Evolutionary conservation across 2,113 vertebrate genomes (phyloP).

Genomic region (Axis porcinus): DNA sequence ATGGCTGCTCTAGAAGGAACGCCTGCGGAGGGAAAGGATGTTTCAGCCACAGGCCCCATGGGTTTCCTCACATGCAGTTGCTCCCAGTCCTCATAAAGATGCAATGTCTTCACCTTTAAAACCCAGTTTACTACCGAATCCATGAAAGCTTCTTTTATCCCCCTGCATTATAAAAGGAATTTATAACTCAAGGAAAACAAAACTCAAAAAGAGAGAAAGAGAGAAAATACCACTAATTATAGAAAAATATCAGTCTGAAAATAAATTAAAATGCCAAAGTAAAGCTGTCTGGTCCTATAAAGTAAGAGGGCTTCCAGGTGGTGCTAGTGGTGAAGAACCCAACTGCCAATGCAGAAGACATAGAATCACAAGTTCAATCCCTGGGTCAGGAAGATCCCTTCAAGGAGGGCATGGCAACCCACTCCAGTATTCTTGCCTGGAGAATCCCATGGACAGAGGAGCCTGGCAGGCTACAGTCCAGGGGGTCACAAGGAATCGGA

Average conservation of each 20-base stretch:
- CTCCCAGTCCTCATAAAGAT: background rate
- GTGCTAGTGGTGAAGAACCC: background rate
- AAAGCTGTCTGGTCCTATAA: background rate
- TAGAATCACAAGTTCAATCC: background rate
- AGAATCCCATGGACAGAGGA: background rate
- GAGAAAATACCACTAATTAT: background rate
- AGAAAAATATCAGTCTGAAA: slow-evolving; percentile 12
- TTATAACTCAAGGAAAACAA: background rate
- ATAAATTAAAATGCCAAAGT: background rate
- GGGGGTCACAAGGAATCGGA: background rate
- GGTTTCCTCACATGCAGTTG: background rate
- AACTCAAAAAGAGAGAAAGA: background rate
- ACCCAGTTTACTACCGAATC: background rate
- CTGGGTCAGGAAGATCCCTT: background rate
- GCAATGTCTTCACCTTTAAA: background rate
- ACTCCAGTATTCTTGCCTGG: background rate
- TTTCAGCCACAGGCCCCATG: rapidly evolving
- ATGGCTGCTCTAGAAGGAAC: background rate
- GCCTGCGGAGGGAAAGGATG: background rate
- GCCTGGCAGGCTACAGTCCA: background rate
- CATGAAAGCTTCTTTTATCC: background rate
- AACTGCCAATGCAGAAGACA: background rate
- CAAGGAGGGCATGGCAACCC: background rate
- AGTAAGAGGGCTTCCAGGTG: background rate
- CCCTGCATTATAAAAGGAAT: background rate